A percentile compares a stretch with the other conserved stretches of the same genome.
Conservation (phyloP, 2,113 vertebrate species). For the Misgurnus mizolepis region DNA sequence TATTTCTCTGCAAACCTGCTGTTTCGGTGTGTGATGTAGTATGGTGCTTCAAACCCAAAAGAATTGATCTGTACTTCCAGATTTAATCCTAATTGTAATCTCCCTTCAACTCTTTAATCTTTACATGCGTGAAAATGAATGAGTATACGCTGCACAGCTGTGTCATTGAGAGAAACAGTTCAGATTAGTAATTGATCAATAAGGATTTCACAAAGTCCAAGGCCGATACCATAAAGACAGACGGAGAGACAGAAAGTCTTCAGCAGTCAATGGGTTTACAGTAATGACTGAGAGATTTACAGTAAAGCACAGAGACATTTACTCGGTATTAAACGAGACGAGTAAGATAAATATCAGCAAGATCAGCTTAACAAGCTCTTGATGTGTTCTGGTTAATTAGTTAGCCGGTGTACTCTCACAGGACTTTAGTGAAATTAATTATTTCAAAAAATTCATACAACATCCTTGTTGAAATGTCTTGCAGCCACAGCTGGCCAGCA, state of each 20-base stretch:
- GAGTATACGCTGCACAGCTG: too few relatives aligned
- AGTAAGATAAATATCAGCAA: not conserved
- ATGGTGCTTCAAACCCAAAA: conserved; percentile 8
- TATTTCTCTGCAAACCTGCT: conserved; percentile 8
- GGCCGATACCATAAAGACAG: not conserved
- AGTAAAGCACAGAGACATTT: not conserved
- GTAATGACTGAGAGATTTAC: conserved; percentile 39
- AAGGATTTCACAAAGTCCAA: too few relatives aligned
- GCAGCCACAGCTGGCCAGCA: too few relatives aligned
- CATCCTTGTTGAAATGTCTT: too few relatives aligned
- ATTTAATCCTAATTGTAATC: not conserved
- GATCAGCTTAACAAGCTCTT: not conserved
- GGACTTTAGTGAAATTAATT: too few relatives aligned
- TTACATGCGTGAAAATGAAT: too few relatives aligned
- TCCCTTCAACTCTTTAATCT: too few relatives aligned
- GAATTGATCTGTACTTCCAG: not conserved
- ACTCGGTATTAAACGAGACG: not conserved
- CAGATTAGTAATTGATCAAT: too few relatives aligned
- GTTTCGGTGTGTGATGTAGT: conserved; percentile 15
- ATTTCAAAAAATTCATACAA: too few relatives aligned
- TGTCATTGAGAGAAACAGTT: too few relatives aligned
- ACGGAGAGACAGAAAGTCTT: not conserved
- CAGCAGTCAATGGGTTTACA: not conserved
- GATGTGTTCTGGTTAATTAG: not conserved
- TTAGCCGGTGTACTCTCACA: not conserved